phyloP scores from a whole-genome alignment of 2,888 invertebrate species.

The Brachypterus glaber region DNA sequence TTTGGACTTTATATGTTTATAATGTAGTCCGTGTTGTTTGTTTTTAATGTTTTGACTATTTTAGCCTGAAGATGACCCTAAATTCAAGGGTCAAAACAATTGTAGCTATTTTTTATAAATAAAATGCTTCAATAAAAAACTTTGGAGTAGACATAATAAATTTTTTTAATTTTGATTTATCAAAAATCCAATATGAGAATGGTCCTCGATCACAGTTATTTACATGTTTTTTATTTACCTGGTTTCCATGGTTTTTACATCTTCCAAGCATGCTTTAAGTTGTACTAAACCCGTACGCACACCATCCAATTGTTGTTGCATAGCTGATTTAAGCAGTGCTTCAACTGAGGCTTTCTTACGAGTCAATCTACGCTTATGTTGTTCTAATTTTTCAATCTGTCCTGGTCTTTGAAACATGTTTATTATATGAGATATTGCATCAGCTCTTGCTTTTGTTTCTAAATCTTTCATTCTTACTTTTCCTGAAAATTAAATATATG shows the following conservation, averaged over 20 bases:
- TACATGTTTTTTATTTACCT: no score
- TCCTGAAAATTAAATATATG: slow-evolving; percentile 3
- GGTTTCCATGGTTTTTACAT: slow-evolving; percentile 63
- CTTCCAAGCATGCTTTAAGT: slow-evolving; percentile 73
- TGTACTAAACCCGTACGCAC: slow-evolving; percentile 89
- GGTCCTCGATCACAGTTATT: no score
- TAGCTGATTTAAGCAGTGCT: slow-evolving; percentile 93
- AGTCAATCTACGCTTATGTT: slow-evolving; percentile 63
- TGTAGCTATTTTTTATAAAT: no score
- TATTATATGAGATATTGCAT: slow-evolving; percentile 76
- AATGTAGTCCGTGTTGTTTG: no score
- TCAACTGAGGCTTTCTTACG: slow-evolving; percentile 85
- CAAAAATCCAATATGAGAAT: no score
- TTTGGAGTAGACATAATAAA: no score
- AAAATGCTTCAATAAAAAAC: no score
- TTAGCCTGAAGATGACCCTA: no score
- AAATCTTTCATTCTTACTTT: slow-evolving; percentile 52
- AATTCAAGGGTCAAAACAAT: no score
- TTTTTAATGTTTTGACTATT: no score
- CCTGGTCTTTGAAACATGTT: slow-evolving; percentile 91
- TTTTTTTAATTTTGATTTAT: no score
- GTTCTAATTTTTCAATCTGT: slow-evolving; percentile 85
- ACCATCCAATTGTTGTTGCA: slow-evolving; percentile 96
- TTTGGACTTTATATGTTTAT: no score
- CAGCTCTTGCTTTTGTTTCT: slow-evolving; percentile 67